These are phyloP conservation scores for Pterocles gutturalis DNA, from an alignment of 2,113 vertebrate genomes.

Conservation along the genomic window DNA sequence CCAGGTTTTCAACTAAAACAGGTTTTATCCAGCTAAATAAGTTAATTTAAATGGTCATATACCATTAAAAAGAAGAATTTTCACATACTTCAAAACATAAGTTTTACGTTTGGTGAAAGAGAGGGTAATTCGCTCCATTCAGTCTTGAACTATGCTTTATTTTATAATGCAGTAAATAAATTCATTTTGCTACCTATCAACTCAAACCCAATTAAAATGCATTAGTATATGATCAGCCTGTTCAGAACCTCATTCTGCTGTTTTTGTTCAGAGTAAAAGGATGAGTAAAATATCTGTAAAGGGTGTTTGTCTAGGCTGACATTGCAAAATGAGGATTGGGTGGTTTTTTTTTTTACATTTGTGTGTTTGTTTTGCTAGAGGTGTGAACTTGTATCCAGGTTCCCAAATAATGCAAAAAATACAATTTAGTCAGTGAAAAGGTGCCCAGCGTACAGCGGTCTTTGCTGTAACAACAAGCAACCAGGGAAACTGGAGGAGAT, in stretches of 20 bases:
- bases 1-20: neutral
- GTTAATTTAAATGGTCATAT: neutral
- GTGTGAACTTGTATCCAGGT: neutral
- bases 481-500: neutral
- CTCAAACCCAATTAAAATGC: neutral
- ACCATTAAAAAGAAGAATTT: neutral
- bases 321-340: neutral
- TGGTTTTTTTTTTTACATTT: neutral
- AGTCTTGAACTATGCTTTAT: neutral
- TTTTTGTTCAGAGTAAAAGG: neutral
- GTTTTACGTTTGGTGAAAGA: neutral
- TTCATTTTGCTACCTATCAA: neutral
- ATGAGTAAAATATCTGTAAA: neutral
- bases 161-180: neutral
- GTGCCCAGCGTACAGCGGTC: neutral
- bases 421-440: neutral
- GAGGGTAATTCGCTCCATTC: neutral
- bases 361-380: neutral
- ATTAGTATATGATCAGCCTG: neutral
- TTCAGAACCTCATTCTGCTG: neutral
- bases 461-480: neutral
- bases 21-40: conserved; percentile 21
- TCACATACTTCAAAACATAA: neutral
- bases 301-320: neutral
- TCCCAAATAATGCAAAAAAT: neutral